These are phyloP conservation scores for Toxonevra muliebris DNA, from an alignment of 2,888 invertebrate species.

Conservation along the genomic window DNA sequence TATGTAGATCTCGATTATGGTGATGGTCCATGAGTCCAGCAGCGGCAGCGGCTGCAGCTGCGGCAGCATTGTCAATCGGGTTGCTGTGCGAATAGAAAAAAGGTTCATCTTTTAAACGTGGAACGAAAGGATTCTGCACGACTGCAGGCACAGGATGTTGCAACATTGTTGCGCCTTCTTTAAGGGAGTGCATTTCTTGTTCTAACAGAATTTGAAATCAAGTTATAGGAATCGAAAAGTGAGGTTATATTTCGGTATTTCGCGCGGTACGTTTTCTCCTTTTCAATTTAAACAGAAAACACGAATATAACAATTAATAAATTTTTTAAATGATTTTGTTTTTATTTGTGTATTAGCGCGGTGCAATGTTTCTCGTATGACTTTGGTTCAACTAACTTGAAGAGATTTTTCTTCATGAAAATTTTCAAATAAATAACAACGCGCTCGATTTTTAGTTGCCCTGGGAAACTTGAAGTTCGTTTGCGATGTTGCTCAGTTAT, in stretches of 20 bases:
- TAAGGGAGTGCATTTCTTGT: conserved; percentile 55
- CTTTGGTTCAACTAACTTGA: not conserved
- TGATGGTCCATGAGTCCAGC: conserved; percentile 62
- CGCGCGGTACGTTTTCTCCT: not conserved
- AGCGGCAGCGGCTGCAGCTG: conserved; percentile 58
- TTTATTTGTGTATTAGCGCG: too few species aligned
- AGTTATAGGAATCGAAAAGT: conserved; percentile 20
- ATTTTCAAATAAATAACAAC: conserved; percentile 36
- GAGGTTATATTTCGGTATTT: conserved; percentile 23
- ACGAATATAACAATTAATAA: too few species aligned
- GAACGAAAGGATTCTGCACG: conserved; percentile 40
- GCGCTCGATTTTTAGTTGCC: conserved; percentile 29
- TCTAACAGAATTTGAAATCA: conserved; percentile 34
- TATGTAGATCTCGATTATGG: conserved; percentile 63
- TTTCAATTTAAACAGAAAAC: conserved; percentile 4
- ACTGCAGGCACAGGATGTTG: conserved; percentile 48
- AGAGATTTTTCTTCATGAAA: conserved; percentile 16
- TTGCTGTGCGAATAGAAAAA: conserved; percentile 67
- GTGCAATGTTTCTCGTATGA: too few species aligned
- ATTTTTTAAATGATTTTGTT: too few species aligned
- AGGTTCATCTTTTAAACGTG: conserved; percentile 44
- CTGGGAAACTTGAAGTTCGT: conserved; percentile 21
- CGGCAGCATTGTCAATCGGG: conserved; percentile 66
- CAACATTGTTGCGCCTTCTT: conserved; percentile 58
- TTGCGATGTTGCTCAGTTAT: conserved; percentile 29